Evolutionary conservation across 2,797 vertebrate genomes (phyloP), one percentile per base, ranked within the genome.

Genomic region (Otolemur crassicaudatus): DNA sequence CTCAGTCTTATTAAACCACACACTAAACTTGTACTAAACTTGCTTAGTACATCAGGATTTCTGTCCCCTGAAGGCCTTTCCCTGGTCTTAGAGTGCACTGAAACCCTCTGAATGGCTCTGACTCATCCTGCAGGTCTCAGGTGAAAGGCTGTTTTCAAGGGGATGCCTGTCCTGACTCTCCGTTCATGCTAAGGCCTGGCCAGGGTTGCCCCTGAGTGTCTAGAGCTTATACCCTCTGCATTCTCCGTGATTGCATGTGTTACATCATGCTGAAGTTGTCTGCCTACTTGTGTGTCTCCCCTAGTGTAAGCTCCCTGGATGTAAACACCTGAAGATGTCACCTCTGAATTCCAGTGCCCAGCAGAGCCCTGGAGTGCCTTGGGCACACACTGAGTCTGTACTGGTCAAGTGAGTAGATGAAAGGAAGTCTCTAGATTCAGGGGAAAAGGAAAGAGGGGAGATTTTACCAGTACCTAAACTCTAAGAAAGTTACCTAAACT

Each of bases 301-400:
- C 37, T 43, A 34, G 2, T 20, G 17, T 27, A 58, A 90, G 34
- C 14, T 56, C 56, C 25, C 25, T 5, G 29, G 1, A 53, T 63
- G 31, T 6, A 7, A 19, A 56, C 8, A 22, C 1, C 4, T 43
- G 29, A 43, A 70, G 29, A 58, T 58, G 19, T 60, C 34, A 27
- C 23, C 56, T 27, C 5, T 61, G 40, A 40, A 3, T 37, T 37
- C 29, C 72, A 19, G 31, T 7, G 10, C 43, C 67, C 29, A 16
- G 27, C 16, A 25, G 16, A 70, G 34, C 0, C 0, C 49, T 27
- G 19, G 10, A 58, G 4, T 5, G 4, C 23, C 1, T 31, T 6
- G 7, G 53, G 46, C 43, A 27, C 27, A 5, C 3, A 20, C 0
- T 23, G 14, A 53, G 22, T 14, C 9, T 12, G 53, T 31, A 25